These are phyloP conservation scores for Thecophora atra DNA, from an alignment of 2,888 invertebrate species.

Conservation along the genomic window DNA sequence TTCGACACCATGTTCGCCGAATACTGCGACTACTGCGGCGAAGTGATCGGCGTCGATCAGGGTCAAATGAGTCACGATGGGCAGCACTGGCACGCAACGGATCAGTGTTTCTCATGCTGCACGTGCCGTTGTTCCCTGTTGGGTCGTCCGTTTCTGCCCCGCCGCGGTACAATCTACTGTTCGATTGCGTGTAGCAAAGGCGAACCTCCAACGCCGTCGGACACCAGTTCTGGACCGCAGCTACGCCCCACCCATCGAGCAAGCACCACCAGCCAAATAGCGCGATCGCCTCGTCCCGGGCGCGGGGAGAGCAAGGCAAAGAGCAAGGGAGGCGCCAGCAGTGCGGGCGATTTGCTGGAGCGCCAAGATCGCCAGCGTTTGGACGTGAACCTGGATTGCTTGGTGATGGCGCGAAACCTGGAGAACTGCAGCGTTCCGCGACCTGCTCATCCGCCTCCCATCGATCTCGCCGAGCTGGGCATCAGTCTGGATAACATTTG, in stretches of 20 bases:
- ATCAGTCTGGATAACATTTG: slow-evolving; percentile 69
- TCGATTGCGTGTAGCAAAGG: slow-evolving; percentile 94
- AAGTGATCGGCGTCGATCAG: slow-evolving; percentile 95
- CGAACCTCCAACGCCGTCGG: slow-evolving; percentile 86
- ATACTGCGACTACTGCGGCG: slow-evolving; percentile 96
- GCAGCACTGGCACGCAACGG: slow-evolving; percentile 97
- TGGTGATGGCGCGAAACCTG: slow-evolving; percentile 54
- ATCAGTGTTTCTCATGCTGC: slow-evolving; percentile 92
- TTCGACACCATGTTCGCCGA: slow-evolving; percentile 96
- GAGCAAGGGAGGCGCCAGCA: slow-evolving; percentile 47
- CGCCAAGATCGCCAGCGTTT: slow-evolving; percentile 57
- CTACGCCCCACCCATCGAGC: slow-evolving; percentile 68
- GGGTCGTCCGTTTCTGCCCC: slow-evolving; percentile 90
- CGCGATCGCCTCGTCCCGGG: slow-evolving; percentile 66
- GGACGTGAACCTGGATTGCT: slow-evolving; percentile 55
- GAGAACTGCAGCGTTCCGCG: slow-evolving; percentile 60
- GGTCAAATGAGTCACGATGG: slow-evolving; percentile 98
- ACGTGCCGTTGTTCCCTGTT: slow-evolving; percentile 79
- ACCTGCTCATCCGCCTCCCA: slow-evolving; percentile 72
- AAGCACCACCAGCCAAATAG: slow-evolving; percentile 66
- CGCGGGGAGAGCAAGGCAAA: slow-evolving; percentile 53
- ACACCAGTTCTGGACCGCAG: slow-evolving; percentile 77
- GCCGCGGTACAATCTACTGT: slow-evolving; percentile 92
- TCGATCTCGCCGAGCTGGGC: slow-evolving; percentile 70
- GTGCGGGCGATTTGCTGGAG: slow-evolving; percentile 58